Conservation (phyloP, 2,113 vertebrate genomes). For the Notechis scutatus region DNA sequence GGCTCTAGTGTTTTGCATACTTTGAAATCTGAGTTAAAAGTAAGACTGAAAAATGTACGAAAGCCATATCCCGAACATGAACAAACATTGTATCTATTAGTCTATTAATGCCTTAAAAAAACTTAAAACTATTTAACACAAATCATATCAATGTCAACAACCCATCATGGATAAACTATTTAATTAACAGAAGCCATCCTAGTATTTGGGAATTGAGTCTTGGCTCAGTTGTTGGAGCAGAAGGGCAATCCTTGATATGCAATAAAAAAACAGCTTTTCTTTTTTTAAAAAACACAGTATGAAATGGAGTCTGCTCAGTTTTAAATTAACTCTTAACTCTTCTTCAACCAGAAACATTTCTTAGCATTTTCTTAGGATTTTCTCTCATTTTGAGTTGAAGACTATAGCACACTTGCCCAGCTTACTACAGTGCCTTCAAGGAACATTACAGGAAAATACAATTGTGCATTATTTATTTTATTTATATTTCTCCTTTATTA, state of each 20-base stretch:
- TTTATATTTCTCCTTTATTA: neutral
- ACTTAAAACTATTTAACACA: constrained; percentile 83
- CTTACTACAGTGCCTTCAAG: neutral
- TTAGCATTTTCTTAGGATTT: constrained; percentile 4
- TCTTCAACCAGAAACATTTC: constrained; percentile 41
- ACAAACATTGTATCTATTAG: constrained; percentile 68
- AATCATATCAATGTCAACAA: constrained; percentile 81
- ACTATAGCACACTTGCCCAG: neutral
- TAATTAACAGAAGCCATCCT: constrained; percentile 83
- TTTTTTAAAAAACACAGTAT: constrained; percentile 44
- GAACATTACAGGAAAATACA: neutral
- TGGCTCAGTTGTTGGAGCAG: constrained; percentile 78
- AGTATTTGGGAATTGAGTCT: constrained; percentile 82
- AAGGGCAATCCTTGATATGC: constrained; percentile 82
- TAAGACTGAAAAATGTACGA: constrained; percentile 55
- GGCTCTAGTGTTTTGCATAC: neutral
- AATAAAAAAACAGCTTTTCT: constrained; percentile 73
- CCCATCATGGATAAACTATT: constrained; percentile 81
- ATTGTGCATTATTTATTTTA: neutral
- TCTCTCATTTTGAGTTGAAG: neutral
- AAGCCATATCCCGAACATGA: constrained; percentile 62
- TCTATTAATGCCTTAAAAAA: constrained; percentile 77
- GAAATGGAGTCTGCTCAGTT: constrained; percentile 68
- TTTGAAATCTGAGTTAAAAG: neutral
- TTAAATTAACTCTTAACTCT: constrained; percentile 77